Evolutionary conservation across 2,888 invertebrate species (phyloP).

Genomic region (Unio delphinus): DNA sequence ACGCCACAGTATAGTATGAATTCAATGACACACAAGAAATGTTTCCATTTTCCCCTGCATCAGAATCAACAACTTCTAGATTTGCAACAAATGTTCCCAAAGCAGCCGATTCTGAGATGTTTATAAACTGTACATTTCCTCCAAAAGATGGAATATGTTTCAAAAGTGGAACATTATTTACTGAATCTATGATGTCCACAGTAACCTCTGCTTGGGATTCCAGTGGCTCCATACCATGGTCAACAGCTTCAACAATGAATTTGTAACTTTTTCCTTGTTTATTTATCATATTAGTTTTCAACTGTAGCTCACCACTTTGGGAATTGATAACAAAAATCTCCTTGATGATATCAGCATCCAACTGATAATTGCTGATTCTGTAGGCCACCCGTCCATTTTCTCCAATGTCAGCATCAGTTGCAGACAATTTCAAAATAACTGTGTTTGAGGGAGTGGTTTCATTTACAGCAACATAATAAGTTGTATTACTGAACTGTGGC

Average conservation of each 20-base stretch:
- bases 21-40: slow-evolving; percentile 72
- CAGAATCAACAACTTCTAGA: slow-evolving; percentile 86
- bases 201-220: slow-evolving; percentile 51
- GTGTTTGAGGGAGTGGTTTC: slow-evolving; percentile 40
- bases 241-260: slow-evolving; percentile 56
- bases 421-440: slow-evolving; percentile 76
- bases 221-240: slow-evolving; percentile 49
- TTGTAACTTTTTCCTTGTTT: slow-evolving; percentile 44
- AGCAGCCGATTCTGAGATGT: slow-evolving; percentile 50
- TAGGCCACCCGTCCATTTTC: slow-evolving; percentile 78
- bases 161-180: slow-evolving; percentile 87
- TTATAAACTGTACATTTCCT: slow-evolving; percentile 31
- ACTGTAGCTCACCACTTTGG: slow-evolving; percentile 51
- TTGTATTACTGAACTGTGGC: slow-evolving; percentile 28
- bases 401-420: slow-evolving; percentile 88
- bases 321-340: slow-evolving; percentile 48
- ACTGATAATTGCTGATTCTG: slow-evolving; percentile 61
- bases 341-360: slow-evolving; percentile 27
- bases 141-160: too few species aligned
- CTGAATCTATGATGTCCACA: slow-evolving; percentile 82
- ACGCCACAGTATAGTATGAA: slow-evolving; percentile 14
- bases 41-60: slow-evolving; percentile 87
- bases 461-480: slow-evolving; percentile 32
- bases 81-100: slow-evolving; percentile 77
- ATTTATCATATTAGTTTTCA: slow-evolving; percentile 47